A percentile compares a stretch with the other conserved stretches of the same genome.
Evolutionary conservation across 2,888 invertebrate species (phyloP).

Genomic region (Anaspis maculata): DNA sequence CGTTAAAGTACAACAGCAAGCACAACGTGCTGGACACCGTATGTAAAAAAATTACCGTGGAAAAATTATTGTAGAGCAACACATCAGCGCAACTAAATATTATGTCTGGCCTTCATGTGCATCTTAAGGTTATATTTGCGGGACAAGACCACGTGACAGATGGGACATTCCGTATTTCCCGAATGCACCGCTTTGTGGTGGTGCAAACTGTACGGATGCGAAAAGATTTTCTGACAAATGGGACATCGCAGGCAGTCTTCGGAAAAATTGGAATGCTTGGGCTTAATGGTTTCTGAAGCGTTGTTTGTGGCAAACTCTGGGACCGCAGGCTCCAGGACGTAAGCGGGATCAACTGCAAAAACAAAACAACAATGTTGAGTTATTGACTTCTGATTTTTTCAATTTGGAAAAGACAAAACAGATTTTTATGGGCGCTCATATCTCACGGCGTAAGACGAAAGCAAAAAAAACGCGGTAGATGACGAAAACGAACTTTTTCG

Average conservation of each 20-base stretch:
- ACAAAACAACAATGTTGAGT: constrained; percentile 11
- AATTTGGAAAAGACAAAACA: too few relatives aligned
- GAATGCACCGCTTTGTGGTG: constrained; percentile 14
- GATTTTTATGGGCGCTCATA: too few relatives aligned
- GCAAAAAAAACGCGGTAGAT: too few relatives aligned
- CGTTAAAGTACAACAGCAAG: too few relatives aligned
- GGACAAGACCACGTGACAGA: constrained; percentile 10
- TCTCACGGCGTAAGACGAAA: too few relatives aligned
- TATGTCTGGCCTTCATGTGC: constrained; percentile 13
- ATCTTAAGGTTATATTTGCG: constrained; percentile 13
- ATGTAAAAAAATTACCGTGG: too few relatives aligned
- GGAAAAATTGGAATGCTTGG: constrained; percentile 11
- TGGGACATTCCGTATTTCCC: constrained; percentile 11
- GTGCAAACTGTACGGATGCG: constrained; percentile 14
- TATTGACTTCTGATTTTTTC: too few relatives aligned
- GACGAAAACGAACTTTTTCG: too few relatives aligned
- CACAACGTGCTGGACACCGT: too few relatives aligned
- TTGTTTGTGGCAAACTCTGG: constrained; percentile 6
- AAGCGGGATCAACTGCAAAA: constrained; percentile 8
- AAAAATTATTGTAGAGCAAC: constrained; percentile 5
- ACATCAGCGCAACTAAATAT: constrained; percentile 4
- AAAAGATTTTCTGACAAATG: constrained; percentile 10
- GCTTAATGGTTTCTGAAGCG: too few relatives aligned
- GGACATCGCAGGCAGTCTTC: constrained; percentile 8
- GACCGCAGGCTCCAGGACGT: constrained; percentile 1